These are phyloP conservation scores for Chionodraco myersi DNA, from an alignment of 2,113 vertebrate species.

Conservation along the genomic window DNA sequence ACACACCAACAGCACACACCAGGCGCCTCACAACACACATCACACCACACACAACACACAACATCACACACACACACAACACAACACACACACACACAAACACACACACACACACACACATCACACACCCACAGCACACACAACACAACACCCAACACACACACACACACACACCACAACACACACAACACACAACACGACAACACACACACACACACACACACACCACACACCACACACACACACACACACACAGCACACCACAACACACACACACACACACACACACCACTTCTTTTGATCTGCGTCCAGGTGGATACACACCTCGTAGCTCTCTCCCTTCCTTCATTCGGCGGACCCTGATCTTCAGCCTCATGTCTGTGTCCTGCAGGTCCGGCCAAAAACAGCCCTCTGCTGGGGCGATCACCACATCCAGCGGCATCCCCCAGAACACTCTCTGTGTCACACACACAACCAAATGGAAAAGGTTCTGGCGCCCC, in stretches of 20 bases:
- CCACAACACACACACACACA: no score
- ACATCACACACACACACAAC: no score
- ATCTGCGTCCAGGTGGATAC: conserved; percentile 75
- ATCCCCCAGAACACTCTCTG: conserved; percentile 79
- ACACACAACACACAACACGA: neutral
- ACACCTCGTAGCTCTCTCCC: conserved; percentile 91
- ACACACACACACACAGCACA: conserved; percentile 5
- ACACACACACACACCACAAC: no score
- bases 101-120: no score
- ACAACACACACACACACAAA: no score
- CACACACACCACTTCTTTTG: conserved; percentile 23
- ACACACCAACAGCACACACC: no score
- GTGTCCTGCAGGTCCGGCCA: conserved; percentile 88
- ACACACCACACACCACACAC: conserved; percentile 16
- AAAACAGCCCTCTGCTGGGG: conserved; percentile 87
- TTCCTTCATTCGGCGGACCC: conserved; percentile 92
- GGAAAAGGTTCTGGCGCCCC: conserved; percentile 46
- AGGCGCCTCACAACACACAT: no score
- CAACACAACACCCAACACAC: no score
- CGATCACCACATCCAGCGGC: conserved; percentile 89
- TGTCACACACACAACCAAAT: conserved; percentile 46
- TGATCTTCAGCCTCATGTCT: conserved; percentile 93
- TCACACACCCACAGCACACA: no score
- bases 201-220: neutral
- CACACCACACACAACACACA: no score